Conservation (phyloP, 2,113 vertebrate species). For the Larimichthys crocea region DNA sequence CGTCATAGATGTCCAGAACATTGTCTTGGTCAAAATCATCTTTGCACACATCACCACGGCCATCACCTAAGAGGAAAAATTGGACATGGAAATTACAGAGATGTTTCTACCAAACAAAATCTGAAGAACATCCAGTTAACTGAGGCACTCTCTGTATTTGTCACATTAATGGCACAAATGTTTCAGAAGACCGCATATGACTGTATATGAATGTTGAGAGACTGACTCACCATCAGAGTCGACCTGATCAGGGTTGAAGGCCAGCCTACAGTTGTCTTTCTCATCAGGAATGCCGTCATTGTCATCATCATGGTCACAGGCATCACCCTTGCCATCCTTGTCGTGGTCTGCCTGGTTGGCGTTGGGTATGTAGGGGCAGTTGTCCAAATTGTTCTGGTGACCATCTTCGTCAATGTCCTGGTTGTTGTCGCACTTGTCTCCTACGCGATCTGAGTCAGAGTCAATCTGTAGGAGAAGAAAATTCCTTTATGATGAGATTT, state of each 20-base stretch:
- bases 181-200: conserved; percentile 11
- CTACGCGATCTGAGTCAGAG: conserved; percentile 95
- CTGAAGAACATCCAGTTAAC: background rate
- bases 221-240: conserved; percentile 93
- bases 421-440: conserved; percentile 97
- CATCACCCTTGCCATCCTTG: conserved; percentile 98
- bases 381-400: conserved; percentile 99
- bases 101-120: background rate
- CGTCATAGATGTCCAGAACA: conserved; percentile 93
- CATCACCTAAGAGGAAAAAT: conserved; percentile 87
- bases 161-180: background rate
- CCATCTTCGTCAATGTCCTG: conserved; percentile 99
- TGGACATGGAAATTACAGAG: background rate
- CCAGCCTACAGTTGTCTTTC: conserved; percentile 95
- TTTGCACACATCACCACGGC: conserved; percentile 96
- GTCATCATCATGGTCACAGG: conserved; percentile 99
- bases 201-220: background rate
- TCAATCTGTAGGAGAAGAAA: conserved; percentile 86
- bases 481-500: conserved; percentile 66
- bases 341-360: conserved; percentile 98
- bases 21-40: conserved; percentile 96
- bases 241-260: conserved; percentile 92
- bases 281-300: conserved; percentile 98
- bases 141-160: background rate
- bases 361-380: conserved; percentile 98